Conservation (phyloP, 1,140 invertebrate genomes). For the Macrotrachela quadricornifera region DNA sequence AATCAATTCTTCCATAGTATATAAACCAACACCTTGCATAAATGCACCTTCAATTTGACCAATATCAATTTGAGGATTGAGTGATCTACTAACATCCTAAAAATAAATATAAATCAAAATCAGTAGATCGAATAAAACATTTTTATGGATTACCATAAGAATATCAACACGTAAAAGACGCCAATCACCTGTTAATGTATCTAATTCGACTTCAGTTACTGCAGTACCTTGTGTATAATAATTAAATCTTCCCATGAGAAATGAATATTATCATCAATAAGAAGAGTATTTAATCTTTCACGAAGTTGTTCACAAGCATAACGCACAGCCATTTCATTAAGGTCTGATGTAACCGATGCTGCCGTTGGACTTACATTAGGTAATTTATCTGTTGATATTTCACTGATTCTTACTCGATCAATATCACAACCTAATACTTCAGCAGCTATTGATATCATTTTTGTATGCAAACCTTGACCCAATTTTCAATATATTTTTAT, state of each 20-base stretch:
- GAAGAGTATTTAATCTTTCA: constrained; percentile 6
- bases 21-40: constrained; percentile 67
- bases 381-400: constrained; percentile 74
- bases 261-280: not conserved
- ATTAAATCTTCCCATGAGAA: constrained; percentile 4
- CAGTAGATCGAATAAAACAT: no score
- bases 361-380: constrained; percentile 79
- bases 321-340: constrained; percentile 74
- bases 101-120: no score
- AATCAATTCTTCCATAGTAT: constrained; percentile 65
- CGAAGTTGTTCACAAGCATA: constrained; percentile 3
- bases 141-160: no score
- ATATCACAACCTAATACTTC: constrained; percentile 42
- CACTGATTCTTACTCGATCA: constrained; percentile 58
- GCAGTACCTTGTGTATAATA: constrained; percentile 16
- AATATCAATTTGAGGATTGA: constrained; percentile 85
- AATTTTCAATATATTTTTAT: no score
- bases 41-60: constrained; percentile 85
- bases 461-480: constrained; percentile 83
- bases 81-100: constrained; percentile 66
- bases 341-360: constrained; percentile 66
- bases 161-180: constrained; percentile 58
- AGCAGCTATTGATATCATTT: constrained; percentile 57
- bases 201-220: constrained; percentile 33
- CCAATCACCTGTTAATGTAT: constrained; percentile 35